Percentiles rank a stretch among this genome's conserved stretches.
Evolutionary conservation across 1,140 invertebrate species (phyloP).

Genomic region (Lepidurus couesii): DNA sequence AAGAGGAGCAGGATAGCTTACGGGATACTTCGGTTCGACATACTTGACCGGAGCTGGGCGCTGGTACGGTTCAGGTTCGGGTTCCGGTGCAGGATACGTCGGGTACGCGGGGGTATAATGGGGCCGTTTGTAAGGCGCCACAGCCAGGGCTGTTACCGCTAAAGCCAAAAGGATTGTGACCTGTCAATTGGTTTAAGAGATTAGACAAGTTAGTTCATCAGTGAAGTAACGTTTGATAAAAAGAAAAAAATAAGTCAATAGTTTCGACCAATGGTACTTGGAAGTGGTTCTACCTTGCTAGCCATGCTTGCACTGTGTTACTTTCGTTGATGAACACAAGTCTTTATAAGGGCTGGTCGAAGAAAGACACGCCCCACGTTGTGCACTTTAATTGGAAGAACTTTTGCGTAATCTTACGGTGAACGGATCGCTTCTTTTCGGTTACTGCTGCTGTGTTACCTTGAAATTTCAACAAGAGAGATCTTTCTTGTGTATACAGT

Average conservation of each 20-base stretch:
- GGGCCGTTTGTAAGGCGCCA: conserved; percentile 31
- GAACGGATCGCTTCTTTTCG: conserved; percentile 3
- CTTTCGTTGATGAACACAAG: neutral
- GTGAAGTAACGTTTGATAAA: too few relatives aligned
- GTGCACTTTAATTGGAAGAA: neutral
- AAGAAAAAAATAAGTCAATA: too few relatives aligned
- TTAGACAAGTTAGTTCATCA: neutral
- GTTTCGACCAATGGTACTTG: neutral
- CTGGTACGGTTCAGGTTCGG: conserved; percentile 26
- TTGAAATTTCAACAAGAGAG: neutral
- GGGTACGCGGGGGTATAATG: conserved; percentile 35
- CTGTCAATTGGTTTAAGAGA: neutral
- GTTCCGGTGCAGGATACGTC: conserved; percentile 29
- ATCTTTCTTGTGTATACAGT: neutral
- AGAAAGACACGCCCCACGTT: neutral
- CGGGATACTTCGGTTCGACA: conserved; percentile 28
- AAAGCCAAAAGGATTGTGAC: neutral
- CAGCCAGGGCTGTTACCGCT: neutral
- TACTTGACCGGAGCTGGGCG: conserved; percentile 11
- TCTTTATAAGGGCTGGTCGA: neutral
- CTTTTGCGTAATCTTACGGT: neutral
- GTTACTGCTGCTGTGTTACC: neutral
- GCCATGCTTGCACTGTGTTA: neutral
- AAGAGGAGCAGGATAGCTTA: neutral
- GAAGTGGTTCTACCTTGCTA: conserved; percentile 2